Percentiles rank a stretch among this genome's conserved stretches.
These are phyloP conservation scores for Osmerus mordax DNA, from an alignment of 2,113 vertebrate species.

Conservation along the genomic window DNA sequence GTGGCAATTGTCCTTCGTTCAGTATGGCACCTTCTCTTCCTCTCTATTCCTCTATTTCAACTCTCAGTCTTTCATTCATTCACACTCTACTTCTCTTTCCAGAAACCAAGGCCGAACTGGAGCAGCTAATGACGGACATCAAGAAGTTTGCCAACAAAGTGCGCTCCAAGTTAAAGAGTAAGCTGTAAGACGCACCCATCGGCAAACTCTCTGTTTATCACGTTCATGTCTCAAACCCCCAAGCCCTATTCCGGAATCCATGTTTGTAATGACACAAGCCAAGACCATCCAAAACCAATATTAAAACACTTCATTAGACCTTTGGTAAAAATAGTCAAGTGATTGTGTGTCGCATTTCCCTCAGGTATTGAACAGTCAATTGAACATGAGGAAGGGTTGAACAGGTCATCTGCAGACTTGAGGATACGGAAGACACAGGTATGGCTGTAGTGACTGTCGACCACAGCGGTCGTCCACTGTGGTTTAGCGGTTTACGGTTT, in stretches of 20 bases:
- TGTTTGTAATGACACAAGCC: no score
- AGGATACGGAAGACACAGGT: constrained; percentile 98
- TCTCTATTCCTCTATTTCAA: no score
- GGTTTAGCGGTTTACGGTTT: no score
- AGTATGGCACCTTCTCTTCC: no score
- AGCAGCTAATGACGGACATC: constrained; percentile 84
- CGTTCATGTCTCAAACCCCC: not conserved
- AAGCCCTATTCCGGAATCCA: no score
- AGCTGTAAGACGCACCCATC: constrained; percentile 50
- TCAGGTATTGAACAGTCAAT: constrained; percentile 92
- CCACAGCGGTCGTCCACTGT: not conserved
- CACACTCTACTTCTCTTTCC: not conserved
- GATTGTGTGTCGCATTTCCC: not conserved
- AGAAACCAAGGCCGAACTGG: constrained; percentile 85
- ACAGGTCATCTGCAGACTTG: constrained; percentile 90
- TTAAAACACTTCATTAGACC: not conserved
- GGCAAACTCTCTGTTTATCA: not conserved
- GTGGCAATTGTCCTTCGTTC: no score
- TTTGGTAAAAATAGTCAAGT: not conserved
- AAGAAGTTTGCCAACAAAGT: constrained; percentile 87
- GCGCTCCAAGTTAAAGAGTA: constrained; percentile 85
- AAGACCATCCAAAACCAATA: no score
- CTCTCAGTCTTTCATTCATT: not conserved
- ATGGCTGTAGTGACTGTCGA: not conserved
- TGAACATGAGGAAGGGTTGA: constrained; percentile 93